Base-by-base conservation (phyloP, 2,888 invertebrate species). In the Trachelus troglodyta region DNA sequence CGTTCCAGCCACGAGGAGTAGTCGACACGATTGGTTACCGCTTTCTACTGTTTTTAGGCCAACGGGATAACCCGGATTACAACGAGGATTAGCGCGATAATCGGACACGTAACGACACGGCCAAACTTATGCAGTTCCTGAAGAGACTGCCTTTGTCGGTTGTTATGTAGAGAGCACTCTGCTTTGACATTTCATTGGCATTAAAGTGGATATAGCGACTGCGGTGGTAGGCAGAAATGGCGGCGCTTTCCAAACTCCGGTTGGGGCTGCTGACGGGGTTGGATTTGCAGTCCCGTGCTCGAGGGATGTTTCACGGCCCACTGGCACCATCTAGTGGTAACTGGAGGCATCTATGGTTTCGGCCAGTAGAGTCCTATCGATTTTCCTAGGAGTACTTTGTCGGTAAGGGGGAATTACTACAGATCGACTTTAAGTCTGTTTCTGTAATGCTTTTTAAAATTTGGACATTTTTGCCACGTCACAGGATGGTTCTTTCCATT, bases 191-290 rank as follows among this genome's bases (percentile, higher is more conserved):
- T 85, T 87, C 88, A 87, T 89, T 87, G 88, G 86, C 86, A 89
- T 89, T 85, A 85, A 85, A 82, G 84, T 82, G 85, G 78, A 69
- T 79, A 69, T 77, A 77, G 83, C 84, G 84, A 88, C 86, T 87
- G 87, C 84, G 84, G 88, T 85, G 87, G 87, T 87, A 84, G 87
- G 85, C 86, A 87, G 89, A 88, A 89, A 90, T 90, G 90, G 90
- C 90, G 89, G 87, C 77, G 40, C 87, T 84, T 85, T 85, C 86
- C 86, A 84, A 89, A 88, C 83, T 86, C 83, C 84, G 84, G 81
- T 83, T 83, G 83, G 82, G 80, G 81, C 80, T 82, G 84, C 82
- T 84, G 77, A 80, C 81, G 85, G 85, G 84, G 87, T 84, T 86
- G 84, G 82, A 82, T 85, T 84, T 79, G 80, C 81, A 77, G 75